phyloP scores from a whole-genome alignment of 2,113 vertebrate species.

The Gymnorhina tibicen region DNA sequence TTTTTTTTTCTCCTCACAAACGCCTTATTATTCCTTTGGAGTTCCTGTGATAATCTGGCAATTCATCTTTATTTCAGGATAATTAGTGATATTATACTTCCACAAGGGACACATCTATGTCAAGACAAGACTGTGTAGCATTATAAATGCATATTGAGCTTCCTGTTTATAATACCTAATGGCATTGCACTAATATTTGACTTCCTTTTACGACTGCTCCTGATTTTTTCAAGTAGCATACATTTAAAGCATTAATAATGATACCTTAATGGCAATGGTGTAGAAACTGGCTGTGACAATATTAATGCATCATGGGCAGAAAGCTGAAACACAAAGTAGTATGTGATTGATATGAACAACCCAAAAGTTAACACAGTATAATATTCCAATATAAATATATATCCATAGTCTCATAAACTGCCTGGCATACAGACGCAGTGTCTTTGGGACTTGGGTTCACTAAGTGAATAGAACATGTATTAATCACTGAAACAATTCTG shows the following conservation, averaged over 20 bases:
- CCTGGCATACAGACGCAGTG: neutral
- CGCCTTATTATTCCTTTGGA: neutral
- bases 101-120: neutral
- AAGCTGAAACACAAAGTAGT: slow-evolving; percentile 76
- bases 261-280: slow-evolving; percentile 96
- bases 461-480: neutral
- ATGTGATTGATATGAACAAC: neutral
- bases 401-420: neutral
- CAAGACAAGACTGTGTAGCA: neutral
- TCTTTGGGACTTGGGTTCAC: neutral
- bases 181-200: neutral
- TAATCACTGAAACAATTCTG: neutral
- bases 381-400: neutral
- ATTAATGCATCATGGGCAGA: slow-evolving; percentile 90
- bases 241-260: slow-evolving; percentile 22
- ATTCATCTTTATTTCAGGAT: neutral
- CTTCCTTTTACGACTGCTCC: neutral
- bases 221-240: neutral
- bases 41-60: neutral
- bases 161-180: neutral
- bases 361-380: neutral
- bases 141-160: neutral
- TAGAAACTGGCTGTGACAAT: slow-evolving; percentile 94
- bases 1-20: neutral
- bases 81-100: neutral